Base-by-base conservation (phyloP, 1,140 invertebrate genomes). In the Bombus waltoni region DNA sequence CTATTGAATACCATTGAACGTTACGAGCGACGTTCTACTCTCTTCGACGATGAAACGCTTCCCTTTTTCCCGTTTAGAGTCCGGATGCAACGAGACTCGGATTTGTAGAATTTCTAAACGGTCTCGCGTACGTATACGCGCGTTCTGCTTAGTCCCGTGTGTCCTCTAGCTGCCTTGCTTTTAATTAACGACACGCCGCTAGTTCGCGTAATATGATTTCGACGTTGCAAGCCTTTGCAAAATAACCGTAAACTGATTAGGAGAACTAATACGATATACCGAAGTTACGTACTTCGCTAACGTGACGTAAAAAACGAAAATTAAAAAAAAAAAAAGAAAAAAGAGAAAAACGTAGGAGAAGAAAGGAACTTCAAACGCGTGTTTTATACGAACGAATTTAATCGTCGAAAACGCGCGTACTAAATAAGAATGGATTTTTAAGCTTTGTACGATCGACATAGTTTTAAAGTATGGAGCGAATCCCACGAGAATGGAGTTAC, bases 121-220 rank as follows among this genome's bases (percentile, higher is more conserved):
- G 3, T 38, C 28, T 80, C 32, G 42, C 32, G 66, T n/a, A 18
- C n/a, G 10, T 42, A 28, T 15, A 15, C 42, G 22, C 77, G n/a
- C 9, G 13, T 35, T n/a, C 13, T 47, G 44, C 25, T 80, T 57
- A 70, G 35, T 44, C n/a, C 10, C 42, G 0, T 22, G 22, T 70
- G 57, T 77, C 65, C 18, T 42, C n/a, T 13, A 28, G 4, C 40
- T n/a, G 59, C 28, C 59, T 66, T 71, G 44, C 66, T 81, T 81
- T 81, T 71, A 80, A 80, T 80, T 80, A 81, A 81, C 44, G 66
- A 53, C 13, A 32, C 44, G 35, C 25, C 42, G 28, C 28, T 47
- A 3, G 47, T 70, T 28, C 35, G 28, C 3, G 65, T 47, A 47
- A 78, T 38, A 22, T 18, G n/a, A 66, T 66, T 79, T 66, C 40